Evolutionary conservation across 2,113 vertebrate species (phyloP), one percentile per base, ranked within the genome.

Genomic region (Psephotus haematonotus): DNA sequence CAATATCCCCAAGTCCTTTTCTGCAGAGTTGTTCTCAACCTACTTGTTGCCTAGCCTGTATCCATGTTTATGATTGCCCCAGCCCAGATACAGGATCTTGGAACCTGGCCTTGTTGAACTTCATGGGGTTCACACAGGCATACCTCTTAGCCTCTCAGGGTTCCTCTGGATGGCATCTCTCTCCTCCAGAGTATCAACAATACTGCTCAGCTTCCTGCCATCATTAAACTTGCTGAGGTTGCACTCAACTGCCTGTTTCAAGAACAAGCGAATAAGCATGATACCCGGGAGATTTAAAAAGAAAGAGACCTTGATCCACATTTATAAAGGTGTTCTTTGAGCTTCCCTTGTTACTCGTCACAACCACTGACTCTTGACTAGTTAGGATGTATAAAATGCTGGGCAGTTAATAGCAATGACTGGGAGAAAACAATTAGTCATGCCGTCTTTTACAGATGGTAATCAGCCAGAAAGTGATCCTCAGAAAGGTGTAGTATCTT

Each of bases 121-220:
- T 35, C 15, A 19, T 29, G 43, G 64, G 7, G 9, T 50, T 76
- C 1, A 0, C 10, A 35, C 0, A 0, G 18, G 15, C 17, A 13
- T 24, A 44, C 4, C 7, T 59, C 43, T 70, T 28, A 67, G 24
- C 24, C 24, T 60, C 28, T 35, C 35, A 43, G 2, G 33, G 13
- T 47, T 53, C 46, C 24, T 47, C n/a, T 47, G 11, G 22, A 37
- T 76, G 19, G 6, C 28, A 65, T 59, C 43, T 11, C 5, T 70
- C 64, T n/a, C 13, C 28, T 69, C 63, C 52, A 55, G 25, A 22
- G 4, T 62, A n/a, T 63, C n/a, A 41, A 20, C 22, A 12, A 5
- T 39, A 46, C 28, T 14, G 27, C n/a, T 60, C 29, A 39, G 7
- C 28, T n/a, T n/a, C 5, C 7, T 49, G 55, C 43, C 27, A 33